Evolutionary conservation across 2,113 vertebrate genomes (phyloP), one percentile per base, ranked within the genome.

Genomic region (Sprattus sprattus): DNA sequence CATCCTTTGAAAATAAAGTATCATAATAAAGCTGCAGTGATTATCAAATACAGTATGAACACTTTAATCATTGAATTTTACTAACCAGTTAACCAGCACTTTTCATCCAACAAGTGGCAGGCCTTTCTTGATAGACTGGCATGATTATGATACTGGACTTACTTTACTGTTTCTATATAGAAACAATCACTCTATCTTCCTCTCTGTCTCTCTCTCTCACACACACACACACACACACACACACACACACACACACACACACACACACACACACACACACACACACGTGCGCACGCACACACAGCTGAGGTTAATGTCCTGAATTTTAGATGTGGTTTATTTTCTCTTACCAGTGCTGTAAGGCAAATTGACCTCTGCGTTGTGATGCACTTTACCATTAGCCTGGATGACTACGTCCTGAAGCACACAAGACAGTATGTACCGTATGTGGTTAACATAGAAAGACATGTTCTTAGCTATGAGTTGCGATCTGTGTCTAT

Each of bases 361-460:
- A 0, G 98, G 98, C 84, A 99, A 93, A 1, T 86, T 95, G 84
- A 95, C 89, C 85, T 95, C 91, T 88, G 93, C 93, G 9, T 98
- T 98, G 85, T 97, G 94, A n/a, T 94, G 90, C 39, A 99, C 95
- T 0, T 89, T 94, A 57, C 97, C 97, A 0, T 97, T 96, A 0
- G 96, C 91, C 89, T 92, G 96, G 91, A 99, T 96, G 83, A 91
- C 88, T 85, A 99, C 87, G 1, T 91, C 90, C 95, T 96, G 86
- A 45, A 85, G 22, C 45, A 81, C 16, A 47, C 28, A 1, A 67
- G 10, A 67, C 1, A 67, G n/a, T 25, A 25, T 67, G 64, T 9
- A n/a, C n/a, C n/a, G n/a, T n/a, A 28, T 28, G 6, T 67, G 28
- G n/a, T 67, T 78, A 39, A 32, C 71, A 78, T 13, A 32, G 25